Conservation (phyloP, 2,888 invertebrate genomes). For the Drosophila longiperda region DNA sequence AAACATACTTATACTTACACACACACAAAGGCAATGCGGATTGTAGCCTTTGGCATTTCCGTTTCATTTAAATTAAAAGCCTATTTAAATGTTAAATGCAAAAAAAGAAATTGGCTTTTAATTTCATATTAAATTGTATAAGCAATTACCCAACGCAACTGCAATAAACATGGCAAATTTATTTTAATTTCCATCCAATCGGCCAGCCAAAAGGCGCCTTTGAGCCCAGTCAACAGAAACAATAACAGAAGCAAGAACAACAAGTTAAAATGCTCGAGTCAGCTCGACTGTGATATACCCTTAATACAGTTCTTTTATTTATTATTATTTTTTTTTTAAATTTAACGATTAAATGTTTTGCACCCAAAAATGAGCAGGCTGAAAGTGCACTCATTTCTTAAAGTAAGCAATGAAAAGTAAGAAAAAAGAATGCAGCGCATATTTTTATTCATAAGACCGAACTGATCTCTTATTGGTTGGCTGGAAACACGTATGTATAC, state of each 20-base stretch:
- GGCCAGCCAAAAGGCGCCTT: constrained; percentile 49
- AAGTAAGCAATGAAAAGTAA: too few species aligned
- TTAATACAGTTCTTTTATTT: too few species aligned
- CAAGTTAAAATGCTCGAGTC: not conserved
- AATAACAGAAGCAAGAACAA: constrained; percentile 17
- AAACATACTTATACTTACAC: not conserved
- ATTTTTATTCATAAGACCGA: too few species aligned
- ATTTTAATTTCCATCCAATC: constrained; percentile 68
- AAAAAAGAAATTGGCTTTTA: constrained; percentile 66
- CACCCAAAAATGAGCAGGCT: too few species aligned
- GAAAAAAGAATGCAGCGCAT: too few species aligned
- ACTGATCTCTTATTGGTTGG: too few species aligned
- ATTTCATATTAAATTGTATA: constrained; percentile 77
- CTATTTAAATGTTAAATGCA: constrained; percentile 73
- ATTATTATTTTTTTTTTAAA: too few species aligned
- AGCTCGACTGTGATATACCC: too few species aligned
- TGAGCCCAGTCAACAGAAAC: constrained; percentile 16
- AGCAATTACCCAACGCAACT: constrained; percentile 75
- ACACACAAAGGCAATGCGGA: not conserved
- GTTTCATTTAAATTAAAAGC: constrained; percentile 70
- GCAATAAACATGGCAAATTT: constrained; percentile 76
- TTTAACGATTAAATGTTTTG: too few species aligned
- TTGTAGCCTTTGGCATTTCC: constrained; percentile 51
- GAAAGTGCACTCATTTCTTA: too few species aligned
- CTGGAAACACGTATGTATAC: too few species aligned